Evolutionary conservation across 2,888 invertebrate genomes (phyloP), one percentile per base, ranked within the genome.

Genomic region (Monoplex corrugatus): DNA sequence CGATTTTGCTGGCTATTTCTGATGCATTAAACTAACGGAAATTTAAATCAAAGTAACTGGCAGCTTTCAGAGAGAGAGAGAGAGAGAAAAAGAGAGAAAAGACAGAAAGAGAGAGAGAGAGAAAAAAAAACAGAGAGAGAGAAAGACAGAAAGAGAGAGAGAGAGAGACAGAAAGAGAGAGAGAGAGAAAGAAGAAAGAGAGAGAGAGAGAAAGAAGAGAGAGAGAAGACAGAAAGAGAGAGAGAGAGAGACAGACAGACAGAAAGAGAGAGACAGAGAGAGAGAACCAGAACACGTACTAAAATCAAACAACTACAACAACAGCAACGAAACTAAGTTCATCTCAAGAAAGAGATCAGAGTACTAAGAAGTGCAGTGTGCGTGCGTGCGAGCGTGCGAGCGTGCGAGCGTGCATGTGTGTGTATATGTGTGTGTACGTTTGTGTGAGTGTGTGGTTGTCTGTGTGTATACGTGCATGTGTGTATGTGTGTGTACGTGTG

Each of bases 401-500:
- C 23, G 78, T 78, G 38, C 38, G 78, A 35, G 78, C 23, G 78
- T 78, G 78, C 40, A 38, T 78, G 78, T 78, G 78, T 78, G 78
- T 44, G 44, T 44, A 32, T 82, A 28, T 43, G 43, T 82, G 43
- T 44, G 44, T 82, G 82, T 82, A 28, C 6, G 40, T 38, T 19
- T 35, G 40, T 80, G 38, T 80, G 38, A 16, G 38, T 38, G 80
- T 80, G 80, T 38, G 28, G 23, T 32, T 10, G n/a, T 28, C 6
- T 82, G 44, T 82, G 44, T 44, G 44, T 43, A 38, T n/a, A 28
- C 16, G 78, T 78, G 78, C 38, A 38, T 78, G 78, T 78, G 78
- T 78, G 78, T 78, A 38, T 78, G 78, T 78, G 78, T 78, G 78
- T 35, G 78, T 78, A 23, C 23, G 78, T 78, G 78, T 78, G 10